These are phyloP conservation scores for Apoda limacodes DNA, from an alignment of 2,888 invertebrate genomes.

Conservation along the genomic window DNA sequence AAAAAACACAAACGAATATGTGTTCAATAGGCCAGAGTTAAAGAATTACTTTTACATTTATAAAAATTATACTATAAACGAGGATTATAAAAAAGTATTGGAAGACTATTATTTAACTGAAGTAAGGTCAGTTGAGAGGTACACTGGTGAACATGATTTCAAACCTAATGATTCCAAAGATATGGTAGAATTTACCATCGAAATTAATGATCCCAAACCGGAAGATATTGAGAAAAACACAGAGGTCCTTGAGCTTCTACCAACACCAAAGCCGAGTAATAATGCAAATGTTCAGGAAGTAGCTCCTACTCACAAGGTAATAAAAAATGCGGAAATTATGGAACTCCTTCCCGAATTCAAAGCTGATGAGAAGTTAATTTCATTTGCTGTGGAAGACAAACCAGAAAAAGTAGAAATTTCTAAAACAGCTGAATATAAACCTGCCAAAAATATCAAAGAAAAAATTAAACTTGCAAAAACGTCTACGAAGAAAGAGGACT, in stretches of 20 bases:
- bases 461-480: constrained; percentile 67
- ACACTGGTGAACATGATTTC: constrained; percentile 35
- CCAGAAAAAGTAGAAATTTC: constrained; percentile 51
- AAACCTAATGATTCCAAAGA: constrained; percentile 35
- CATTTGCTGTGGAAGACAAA: constrained; percentile 59
- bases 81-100: constrained; percentile 69
- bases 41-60: constrained; percentile 77
- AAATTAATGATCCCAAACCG: constrained; percentile 37
- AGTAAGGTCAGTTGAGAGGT: constrained; percentile 67
- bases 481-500: constrained; percentile 53
- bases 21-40: constrained; percentile 68
- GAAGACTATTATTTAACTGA: constrained; percentile 72
- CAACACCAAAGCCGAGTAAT: constrained; percentile 50
- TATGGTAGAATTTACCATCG: constrained; percentile 35
- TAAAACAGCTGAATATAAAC: constrained; percentile 43
- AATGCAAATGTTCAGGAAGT: too few relatives aligned
- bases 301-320: too few relatives aligned
- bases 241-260: constrained; percentile 40
- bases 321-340: too few relatives aligned
- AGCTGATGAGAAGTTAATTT: constrained; percentile 65
- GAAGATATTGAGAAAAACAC: constrained; percentile 36
- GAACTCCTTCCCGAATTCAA: too few relatives aligned
- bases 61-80: constrained; percentile 72
- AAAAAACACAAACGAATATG: constrained; percentile 58
- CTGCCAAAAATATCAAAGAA: constrained; percentile 62